Conservation (phyloP, 2,888 invertebrate genomes). For the Trissoscelio sp. region DNA sequence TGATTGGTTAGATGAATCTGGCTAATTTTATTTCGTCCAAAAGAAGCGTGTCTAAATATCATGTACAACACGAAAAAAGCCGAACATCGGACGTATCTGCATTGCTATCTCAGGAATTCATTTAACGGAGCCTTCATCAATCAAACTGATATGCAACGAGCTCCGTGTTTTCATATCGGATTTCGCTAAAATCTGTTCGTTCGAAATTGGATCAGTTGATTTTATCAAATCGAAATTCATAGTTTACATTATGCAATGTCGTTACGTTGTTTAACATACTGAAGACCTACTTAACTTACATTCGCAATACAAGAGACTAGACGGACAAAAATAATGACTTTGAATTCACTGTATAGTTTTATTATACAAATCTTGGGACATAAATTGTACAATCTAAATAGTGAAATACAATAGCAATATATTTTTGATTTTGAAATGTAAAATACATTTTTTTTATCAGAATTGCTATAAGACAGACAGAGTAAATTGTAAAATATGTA, state of each 20-base stretch:
- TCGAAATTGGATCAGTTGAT: constrained; percentile 41
- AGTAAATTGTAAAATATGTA: too few species aligned
- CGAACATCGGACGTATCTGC: constrained; percentile 3
- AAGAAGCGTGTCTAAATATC: constrained; percentile 3
- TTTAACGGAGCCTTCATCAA: constrained; percentile 24
- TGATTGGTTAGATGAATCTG: background rate
- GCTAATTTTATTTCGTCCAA: constrained; percentile 2
- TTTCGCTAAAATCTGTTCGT: constrained; percentile 33
- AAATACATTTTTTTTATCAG: too few species aligned
- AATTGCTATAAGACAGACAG: too few species aligned
- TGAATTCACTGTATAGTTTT: too few species aligned
- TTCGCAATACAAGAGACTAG: background rate
- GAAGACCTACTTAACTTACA: constrained; percentile 11
- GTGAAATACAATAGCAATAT: too few species aligned
- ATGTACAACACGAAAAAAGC: constrained; percentile 12
- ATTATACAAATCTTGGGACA: too few species aligned
- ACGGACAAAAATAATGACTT: too few species aligned
- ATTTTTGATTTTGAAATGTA: too few species aligned
- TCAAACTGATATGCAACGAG: constrained; percentile 28
- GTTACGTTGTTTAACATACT: constrained; percentile 21
- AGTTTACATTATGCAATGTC: constrained; percentile 30
- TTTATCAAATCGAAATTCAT: constrained; percentile 31
- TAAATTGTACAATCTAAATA: too few species aligned
- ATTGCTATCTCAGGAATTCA: constrained; percentile 24
- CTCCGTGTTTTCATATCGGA: constrained; percentile 31